Percentiles rank a stretch among this genome's conserved stretches.
Conservation (phyloP, 2,113 vertebrate genomes). For the Parus major region DNA sequence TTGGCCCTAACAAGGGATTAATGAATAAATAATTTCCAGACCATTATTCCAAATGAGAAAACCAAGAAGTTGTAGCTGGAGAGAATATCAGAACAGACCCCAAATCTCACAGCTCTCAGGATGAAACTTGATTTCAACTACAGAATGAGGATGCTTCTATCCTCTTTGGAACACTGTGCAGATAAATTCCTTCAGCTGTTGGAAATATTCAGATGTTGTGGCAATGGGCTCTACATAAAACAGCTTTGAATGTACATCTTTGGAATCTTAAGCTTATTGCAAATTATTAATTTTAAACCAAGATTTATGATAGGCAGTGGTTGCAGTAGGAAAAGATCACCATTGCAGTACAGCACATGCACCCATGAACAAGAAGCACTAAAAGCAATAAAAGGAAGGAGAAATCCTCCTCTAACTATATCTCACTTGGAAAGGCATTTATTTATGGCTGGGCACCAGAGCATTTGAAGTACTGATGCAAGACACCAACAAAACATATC, state of each 20-base stretch:
- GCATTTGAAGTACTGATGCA: neutral
- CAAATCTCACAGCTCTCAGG: neutral
- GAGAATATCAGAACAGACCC: neutral
- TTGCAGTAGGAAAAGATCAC: neutral
- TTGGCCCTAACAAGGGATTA: neutral
- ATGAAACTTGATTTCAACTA: neutral
- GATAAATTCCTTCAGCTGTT: neutral
- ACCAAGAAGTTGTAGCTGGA: neutral
- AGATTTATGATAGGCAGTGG: neutral
- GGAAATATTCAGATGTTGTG: neutral
- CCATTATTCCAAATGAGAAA: neutral
- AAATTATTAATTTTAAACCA: neutral
- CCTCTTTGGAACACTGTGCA: neutral
- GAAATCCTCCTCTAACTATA: neutral
- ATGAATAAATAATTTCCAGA: neutral
- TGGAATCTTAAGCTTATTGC: neutral
- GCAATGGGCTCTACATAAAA: neutral
- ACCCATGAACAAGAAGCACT: neutral
- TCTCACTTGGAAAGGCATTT: neutral
- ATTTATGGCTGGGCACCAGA: neutral
- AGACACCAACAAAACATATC: neutral
- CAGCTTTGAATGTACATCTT: neutral
- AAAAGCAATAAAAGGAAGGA: neutral
- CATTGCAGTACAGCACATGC: neutral
- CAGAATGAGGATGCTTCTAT: neutral